These are phyloP conservation scores for Cataglyphis albicans DNA, from an alignment of 2,888 invertebrate genomes.

Conservation along the genomic window DNA sequence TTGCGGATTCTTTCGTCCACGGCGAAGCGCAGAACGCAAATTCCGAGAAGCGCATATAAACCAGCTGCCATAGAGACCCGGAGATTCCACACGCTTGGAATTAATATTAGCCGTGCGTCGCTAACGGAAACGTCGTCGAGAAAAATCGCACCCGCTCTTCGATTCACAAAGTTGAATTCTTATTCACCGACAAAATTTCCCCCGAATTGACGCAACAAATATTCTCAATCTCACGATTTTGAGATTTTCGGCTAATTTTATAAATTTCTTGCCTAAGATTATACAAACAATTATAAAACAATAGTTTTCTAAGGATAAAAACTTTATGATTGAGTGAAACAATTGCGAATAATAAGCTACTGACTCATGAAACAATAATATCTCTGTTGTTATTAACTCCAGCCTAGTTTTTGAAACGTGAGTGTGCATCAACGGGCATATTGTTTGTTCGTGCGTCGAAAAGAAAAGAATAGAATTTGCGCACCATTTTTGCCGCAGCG, in stretches of 20 bases:
- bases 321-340: not conserved
- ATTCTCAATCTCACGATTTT: not conserved
- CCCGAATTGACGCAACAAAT: not conserved
- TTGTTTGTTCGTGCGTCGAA: conserved; percentile 52
- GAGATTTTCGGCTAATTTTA: not conserved
- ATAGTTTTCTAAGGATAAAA: not conserved
- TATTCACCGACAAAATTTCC: conserved; percentile 60
- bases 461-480: conserved; percentile 8
- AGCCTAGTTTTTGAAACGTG: not conserved
- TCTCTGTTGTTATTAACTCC: not conserved
- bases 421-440: conserved; percentile 20
- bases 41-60: conserved; percentile 73
- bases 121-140: conserved; percentile 50
- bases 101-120: conserved; percentile 73
- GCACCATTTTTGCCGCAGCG: conserved; percentile 74
- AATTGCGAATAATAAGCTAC: not conserved
- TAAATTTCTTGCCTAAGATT: not conserved
- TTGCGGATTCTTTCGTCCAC: conserved; percentile 71
- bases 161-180: conserved; percentile 63
- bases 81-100: conserved; percentile 77
- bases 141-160: conserved; percentile 66
- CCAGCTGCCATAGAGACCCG: conserved; percentile 76
- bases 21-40: conserved; percentile 66
- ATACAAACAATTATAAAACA: too few relatives aligned
- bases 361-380: not conserved